These are phyloP conservation scores for Orthosia gracilis DNA, from an alignment of 2,888 invertebrate species.

Conservation along the genomic window DNA sequence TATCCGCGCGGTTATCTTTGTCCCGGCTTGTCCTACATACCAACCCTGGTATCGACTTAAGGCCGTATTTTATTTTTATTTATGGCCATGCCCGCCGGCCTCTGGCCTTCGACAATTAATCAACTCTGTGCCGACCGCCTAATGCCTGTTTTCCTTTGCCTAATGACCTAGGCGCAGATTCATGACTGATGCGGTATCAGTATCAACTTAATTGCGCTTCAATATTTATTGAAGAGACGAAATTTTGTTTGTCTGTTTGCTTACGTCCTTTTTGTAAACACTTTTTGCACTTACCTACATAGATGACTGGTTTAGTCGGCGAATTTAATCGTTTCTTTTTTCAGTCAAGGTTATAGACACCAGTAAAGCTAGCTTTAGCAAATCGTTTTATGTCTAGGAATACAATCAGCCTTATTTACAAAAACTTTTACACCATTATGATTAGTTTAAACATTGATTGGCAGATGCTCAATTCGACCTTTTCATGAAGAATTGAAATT, in stretches of 20 bases:
- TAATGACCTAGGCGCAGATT: constrained; percentile 79
- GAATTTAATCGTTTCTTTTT: no score
- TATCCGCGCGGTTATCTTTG: constrained; percentile 59
- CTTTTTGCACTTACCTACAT: background rate
- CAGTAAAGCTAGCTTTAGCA: no score
- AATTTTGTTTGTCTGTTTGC: constrained; percentile 52
- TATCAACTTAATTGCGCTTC: constrained; percentile 69
- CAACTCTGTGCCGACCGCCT: constrained; percentile 77
- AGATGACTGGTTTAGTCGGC: background rate
- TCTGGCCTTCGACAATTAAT: constrained; percentile 80
- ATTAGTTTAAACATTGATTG: no score
- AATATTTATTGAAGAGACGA: constrained; percentile 51
- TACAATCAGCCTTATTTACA: no score
- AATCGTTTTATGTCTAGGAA: no score
- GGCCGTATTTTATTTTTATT: constrained; percentile 83
- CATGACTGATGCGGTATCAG: constrained; percentile 69
- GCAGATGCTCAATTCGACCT: no score
- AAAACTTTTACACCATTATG: no score
- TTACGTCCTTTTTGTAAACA: background rate
- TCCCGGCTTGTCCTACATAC: constrained; percentile 58
- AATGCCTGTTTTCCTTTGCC: constrained; percentile 82
- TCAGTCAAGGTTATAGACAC: no score
- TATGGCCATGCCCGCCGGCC: constrained; percentile 73
- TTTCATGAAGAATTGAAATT: no score
- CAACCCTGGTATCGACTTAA: constrained; percentile 67